Base-by-base conservation (phyloP, 2,888 invertebrate genomes). In the Drosophila aldrichi region DNA sequence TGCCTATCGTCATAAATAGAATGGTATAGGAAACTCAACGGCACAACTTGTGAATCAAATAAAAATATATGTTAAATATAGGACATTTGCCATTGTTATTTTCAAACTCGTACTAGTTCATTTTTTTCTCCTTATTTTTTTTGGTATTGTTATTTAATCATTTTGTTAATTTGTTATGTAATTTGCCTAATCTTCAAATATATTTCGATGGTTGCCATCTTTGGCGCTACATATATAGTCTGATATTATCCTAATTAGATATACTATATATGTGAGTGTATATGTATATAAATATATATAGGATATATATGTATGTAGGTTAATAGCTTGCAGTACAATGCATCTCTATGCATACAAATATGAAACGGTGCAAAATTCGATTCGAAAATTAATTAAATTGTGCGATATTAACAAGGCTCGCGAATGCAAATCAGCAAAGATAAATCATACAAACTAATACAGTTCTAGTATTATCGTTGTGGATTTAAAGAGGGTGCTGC, bases 1-100 rank as follows among this genome's bases (percentile, higher is more conserved):
- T 79, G 80, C 81, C 82, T 74, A 71, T 73, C 56, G 70, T 76
- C 68, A 51, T 68, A 56, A 44, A 44, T 29, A 71, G 68, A 63
- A 69, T 74, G 48, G 25, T 70, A 54, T 48, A 54, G 54, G 14
- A 65, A 79, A 82, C 68, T 77, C 29, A 74, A 66, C 25, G 49
- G 61, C 55, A 61, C 66, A 72, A 75, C 40, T 63, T 56, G 40
- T 43, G 57, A 76, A 62, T 43, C 0, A 69, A 71, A 63, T 54
- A 64, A 51, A 61, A 38, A 22, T 38, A 36, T 16, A 52, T 54
- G 51, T 77, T 91, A 91, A 92, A 92, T 92, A 91, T 91, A 91
- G 92, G 92, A 91, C 91, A 91, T 81, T 65, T 75, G 68, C 51
- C 70, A 62, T 54, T 62, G 18, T 18, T 36, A n/a, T 44, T 59